Evolutionary conservation across 2,888 invertebrate genomes (phyloP), one percentile per base, ranked within the genome.

Genomic region (Carterocephalus palaemon): DNA sequence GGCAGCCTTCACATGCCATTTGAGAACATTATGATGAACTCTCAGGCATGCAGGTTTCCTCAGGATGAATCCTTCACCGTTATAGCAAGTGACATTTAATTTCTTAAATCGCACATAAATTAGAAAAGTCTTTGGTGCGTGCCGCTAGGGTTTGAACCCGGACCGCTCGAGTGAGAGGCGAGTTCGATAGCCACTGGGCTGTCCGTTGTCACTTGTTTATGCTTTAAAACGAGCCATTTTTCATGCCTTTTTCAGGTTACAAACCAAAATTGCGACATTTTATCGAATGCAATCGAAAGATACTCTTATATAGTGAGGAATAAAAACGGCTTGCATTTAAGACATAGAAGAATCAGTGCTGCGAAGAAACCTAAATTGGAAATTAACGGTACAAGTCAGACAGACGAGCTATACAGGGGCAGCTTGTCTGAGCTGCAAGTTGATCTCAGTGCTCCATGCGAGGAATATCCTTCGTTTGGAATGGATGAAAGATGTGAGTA

Each of bases 401-500:
- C 7, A 3, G 41, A 51, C 1, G 45, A 40, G 3, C 16, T 43
- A 3, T 56, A 49, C 37, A 33, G 16, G 1, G 62, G 60, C 2
- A 9, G 13, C 7, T 13, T 93, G n/a, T 67, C 69, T 6, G 58
- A 70, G 8, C 61, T 94, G 7, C 63, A 81, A 7, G 82, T 95
- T 0, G 69, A 88, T 20, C 72, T 95, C 34, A 76, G 70, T 12
- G 70, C 80, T 3, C 74, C 88, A 0, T 96, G 95, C 67, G 90
- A 92, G 59, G 75, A 79, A 0, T 88, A 88, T 60, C 95, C 95
- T 0, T 75, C 89, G 49, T 75, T 91, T 20, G 72, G 88, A 33
- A 94, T 94, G 91, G 90, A 92, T 65, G 96, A 96, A 78, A 88
- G 90, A 56, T 95, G 93, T 94, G 87, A 88, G 91, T 72, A 41